Evolutionary conservation across 1,140 invertebrate species (phyloP).

Genomic region (Pseudomyrmex sp.): DNA sequence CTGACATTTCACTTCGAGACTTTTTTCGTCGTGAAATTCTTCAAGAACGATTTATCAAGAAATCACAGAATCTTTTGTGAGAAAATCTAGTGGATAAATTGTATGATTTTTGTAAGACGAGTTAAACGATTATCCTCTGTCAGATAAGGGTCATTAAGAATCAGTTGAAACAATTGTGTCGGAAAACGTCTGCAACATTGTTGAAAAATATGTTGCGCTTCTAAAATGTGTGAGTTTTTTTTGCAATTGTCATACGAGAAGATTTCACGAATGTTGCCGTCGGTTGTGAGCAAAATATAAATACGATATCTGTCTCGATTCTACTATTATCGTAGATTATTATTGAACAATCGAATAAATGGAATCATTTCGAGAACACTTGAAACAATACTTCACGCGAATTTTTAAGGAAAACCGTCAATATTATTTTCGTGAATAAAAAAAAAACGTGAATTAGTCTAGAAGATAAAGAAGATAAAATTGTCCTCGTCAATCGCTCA

Average conservation of each 20-base stretch:
- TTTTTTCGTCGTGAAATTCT: neutral
- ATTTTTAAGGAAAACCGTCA: neutral
- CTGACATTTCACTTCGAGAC: too few species aligned
- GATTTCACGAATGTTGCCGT: neutral
- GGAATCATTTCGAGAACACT: neutral
- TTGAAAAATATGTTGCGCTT: neutral
- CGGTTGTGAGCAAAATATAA: neutral
- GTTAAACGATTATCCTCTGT: neutral
- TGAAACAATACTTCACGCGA: neutral
- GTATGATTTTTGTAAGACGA: neutral
- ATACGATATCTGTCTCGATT: neutral
- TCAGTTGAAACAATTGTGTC: neutral
- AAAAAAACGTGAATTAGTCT: slow-evolving; percentile 22
- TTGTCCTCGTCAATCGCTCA: too few species aligned
- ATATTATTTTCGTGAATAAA: slow-evolving; percentile 10
- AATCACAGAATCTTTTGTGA: neutral
- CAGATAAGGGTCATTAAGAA: neutral
- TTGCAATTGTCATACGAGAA: neutral
- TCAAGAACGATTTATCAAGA: neutral
- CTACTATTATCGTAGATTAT: neutral
- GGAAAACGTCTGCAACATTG: neutral
- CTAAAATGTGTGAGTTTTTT: slow-evolving; percentile 5
- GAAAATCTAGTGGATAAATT: neutral
- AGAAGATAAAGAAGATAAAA: neutral
- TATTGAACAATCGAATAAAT: neutral